A percentile compares a stretch with the other conserved stretches of the same genome.
Evolutionary conservation across 2,888 invertebrate genomes (phyloP).

Genomic region (Myopa tessellatipennis): DNA sequence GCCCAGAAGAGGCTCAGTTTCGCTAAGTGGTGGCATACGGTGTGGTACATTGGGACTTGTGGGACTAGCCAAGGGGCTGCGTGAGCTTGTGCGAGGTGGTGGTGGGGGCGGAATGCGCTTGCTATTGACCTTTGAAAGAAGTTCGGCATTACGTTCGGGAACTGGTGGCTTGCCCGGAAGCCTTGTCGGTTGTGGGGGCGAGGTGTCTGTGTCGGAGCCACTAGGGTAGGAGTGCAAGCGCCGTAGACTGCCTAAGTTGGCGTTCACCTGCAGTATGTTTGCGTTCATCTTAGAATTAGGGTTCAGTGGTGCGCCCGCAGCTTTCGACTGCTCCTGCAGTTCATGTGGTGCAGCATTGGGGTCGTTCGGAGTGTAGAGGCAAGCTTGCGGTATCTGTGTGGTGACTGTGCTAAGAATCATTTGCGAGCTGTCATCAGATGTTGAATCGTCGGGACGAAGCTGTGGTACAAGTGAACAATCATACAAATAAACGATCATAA

Average conservation of each 20-base stretch:
- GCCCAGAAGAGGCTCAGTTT: conserved; percentile 58
- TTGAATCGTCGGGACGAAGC: conserved; percentile 67
- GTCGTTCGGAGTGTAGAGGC: conserved; percentile 62
- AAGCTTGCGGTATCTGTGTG: conserved; percentile 68
- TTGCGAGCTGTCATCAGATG: conserved; percentile 68
- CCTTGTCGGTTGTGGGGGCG: conserved; percentile 78
- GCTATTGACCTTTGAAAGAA: conserved; percentile 77
- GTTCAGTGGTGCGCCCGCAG: conserved; percentile 45
- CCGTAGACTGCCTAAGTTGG: conserved; percentile 72
- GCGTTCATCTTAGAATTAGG: conserved; percentile 55
- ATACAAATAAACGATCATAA: neutral
- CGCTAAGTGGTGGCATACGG: conserved; percentile 68
- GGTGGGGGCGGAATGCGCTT: conserved; percentile 90
- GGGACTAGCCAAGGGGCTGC: conserved; percentile 87
- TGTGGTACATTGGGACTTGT: conserved; percentile 78
- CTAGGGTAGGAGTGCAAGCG: conserved; percentile 88
- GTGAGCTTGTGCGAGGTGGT: conserved; percentile 89
- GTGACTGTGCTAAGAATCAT: conserved; percentile 68
- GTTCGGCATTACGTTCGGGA: conserved; percentile 83
- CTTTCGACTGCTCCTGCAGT: conserved; percentile 31
- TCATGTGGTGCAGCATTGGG: conserved; percentile 51
- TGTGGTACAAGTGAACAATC: conserved; percentile 42
- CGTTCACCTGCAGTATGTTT: conserved; percentile 58
- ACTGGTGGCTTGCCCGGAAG: conserved; percentile 80
- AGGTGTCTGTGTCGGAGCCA: conserved; percentile 84